Conservation (phyloP, 2,113 vertebrate genomes). For the Megaptera novaeangliae region DNA sequence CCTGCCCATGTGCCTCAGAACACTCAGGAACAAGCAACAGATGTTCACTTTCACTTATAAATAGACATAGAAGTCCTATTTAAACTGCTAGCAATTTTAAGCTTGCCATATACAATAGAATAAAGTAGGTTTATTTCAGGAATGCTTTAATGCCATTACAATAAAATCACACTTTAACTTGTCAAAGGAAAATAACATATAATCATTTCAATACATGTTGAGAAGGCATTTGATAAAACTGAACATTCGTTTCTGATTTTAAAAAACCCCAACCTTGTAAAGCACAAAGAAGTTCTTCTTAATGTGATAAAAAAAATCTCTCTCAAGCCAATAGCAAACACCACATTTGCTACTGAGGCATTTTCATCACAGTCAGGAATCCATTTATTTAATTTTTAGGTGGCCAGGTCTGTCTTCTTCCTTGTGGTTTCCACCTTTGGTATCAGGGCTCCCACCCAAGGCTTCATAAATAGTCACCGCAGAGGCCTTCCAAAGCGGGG, state of each 20-base stretch:
- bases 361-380: accelerated
- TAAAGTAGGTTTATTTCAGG: background rate
- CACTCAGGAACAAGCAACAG: background rate
- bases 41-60: background rate
- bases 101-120: background rate
- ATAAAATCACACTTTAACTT: background rate
- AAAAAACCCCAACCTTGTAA: background rate
- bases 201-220: accelerated
- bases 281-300: background rate
- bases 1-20: accelerated
- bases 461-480: background rate
- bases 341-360: accelerated
- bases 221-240: background rate
- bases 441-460: background rate
- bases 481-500: background rate
- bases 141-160: accelerated
- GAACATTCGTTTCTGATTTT: background rate
- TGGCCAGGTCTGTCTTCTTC: background rate
- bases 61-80: background rate
- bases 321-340: accelerated
- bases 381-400: accelerated
- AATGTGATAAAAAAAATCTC: background rate
- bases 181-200: background rate
- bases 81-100: accelerated
- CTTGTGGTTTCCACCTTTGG: background rate